phyloP scores from a whole-genome alignment of 2,797 vertebrate species.

The Lophius americanus region DNA sequence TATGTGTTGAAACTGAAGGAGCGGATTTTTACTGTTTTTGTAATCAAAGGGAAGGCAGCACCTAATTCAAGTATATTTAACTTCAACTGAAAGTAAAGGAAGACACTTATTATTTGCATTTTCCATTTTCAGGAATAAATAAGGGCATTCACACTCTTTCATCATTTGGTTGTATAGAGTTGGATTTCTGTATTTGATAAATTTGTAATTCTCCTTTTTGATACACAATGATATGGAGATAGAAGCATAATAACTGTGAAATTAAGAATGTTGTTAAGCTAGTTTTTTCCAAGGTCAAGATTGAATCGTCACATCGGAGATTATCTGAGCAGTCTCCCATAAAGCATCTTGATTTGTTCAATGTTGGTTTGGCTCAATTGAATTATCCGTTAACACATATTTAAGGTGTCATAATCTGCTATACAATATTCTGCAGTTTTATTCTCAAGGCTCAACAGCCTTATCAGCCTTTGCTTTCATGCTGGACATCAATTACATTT shows the following conservation, averaged over 20 bases:
- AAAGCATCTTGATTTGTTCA: not conserved
- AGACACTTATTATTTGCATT: too few species aligned
- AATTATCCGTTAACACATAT: not conserved
- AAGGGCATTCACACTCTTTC: too few species aligned
- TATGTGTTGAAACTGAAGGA: too few species aligned
- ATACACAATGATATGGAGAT: not conserved
- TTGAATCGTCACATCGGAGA: not conserved
- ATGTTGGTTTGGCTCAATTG: not conserved
- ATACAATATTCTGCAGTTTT: constrained; percentile 2
- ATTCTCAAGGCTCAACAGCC: constrained; percentile 11
- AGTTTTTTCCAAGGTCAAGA: constrained; percentile 7
- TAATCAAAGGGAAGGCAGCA: too few species aligned
- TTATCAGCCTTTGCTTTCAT: constrained; percentile 21
- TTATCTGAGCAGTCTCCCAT: not conserved
- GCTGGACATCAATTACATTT: constrained; percentile 45
- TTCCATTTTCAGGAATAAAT: too few species aligned
- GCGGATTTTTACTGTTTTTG: too few species aligned
- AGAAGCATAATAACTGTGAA: not conserved
- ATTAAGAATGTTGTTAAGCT: not conserved
- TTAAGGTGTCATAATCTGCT: constrained; percentile 4
- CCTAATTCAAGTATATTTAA: too few species aligned
- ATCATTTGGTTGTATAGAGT: too few species aligned
- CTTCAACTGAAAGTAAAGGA: too few species aligned
- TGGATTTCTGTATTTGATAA: too few species aligned
- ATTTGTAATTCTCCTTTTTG: not conserved